phyloP scores from a whole-genome alignment of 2,797 vertebrate species.

The Sphaeramia orbicularis region DNA sequence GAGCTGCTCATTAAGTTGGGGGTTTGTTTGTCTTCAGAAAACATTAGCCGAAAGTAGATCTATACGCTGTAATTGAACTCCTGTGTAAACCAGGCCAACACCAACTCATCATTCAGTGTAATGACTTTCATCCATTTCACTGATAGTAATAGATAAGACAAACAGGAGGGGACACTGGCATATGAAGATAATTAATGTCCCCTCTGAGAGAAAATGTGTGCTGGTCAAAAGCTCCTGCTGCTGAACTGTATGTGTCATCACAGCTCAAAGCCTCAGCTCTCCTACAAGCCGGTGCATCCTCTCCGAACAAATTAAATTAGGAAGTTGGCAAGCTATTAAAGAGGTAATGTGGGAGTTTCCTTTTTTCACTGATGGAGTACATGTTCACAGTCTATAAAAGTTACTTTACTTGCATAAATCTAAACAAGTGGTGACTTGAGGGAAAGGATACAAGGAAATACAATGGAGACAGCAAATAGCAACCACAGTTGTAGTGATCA shows the following conservation, averaged over 20 bases:
- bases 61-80: slow-evolving; percentile 70
- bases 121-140: slow-evolving; percentile 67
- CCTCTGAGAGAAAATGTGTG: slow-evolving; percentile 22
- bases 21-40: slow-evolving; percentile 76
- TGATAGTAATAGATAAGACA: slow-evolving; percentile 60
- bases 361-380: slow-evolving; percentile 29
- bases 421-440: not conserved
- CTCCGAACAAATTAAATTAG: slow-evolving; percentile 47
- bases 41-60: slow-evolving; percentile 70
- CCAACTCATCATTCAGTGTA: slow-evolving; percentile 67
- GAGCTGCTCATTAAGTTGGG: slow-evolving; percentile 68
- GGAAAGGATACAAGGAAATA: not conserved
- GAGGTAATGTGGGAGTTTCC: slow-evolving; percentile 42
- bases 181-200: slow-evolving; percentile 63
- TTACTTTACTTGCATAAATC: not conserved
- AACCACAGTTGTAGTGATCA: too few relatives aligned
- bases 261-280: slow-evolving; percentile 12
- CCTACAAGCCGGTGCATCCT: slow-evolving; percentile 17
- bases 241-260: slow-evolving; percentile 44
- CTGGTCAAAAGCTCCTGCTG: slow-evolving; percentile 57
- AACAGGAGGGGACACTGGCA: slow-evolving; percentile 48
- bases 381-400: slow-evolving; percentile 13
- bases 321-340: slow-evolving; percentile 49
- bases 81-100: slow-evolving; percentile 61
- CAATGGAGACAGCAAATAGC: not conserved